Evolutionary conservation across 1,140 invertebrate genomes (phyloP), one percentile per base, ranked within the genome.

Genomic region (Lysiphlebus fabarum): DNA sequence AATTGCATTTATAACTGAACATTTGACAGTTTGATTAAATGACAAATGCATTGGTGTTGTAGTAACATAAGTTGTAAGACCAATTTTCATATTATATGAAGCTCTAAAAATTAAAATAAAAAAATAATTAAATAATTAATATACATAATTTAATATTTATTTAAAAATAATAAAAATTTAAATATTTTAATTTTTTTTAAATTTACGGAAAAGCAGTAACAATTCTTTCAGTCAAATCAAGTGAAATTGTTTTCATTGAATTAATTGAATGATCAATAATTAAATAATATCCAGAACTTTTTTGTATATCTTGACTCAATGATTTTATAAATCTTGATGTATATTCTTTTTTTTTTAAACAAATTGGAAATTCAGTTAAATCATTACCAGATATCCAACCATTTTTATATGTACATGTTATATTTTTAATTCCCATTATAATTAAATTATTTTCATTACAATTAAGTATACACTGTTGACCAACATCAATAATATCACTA

Each of bases 311-410:
- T 45, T 67, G 38, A 56, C 60, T 63, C 8, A 69, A 14, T 6
- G 66, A 64, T 53, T 53, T 42, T n/a, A 67, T 62, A 41, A 69
- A 56, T 51, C 63, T 54, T 8, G 47, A 40, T 17, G 63, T 44
- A 33, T 66, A 67, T 12, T 60, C 58, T 38, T 38, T 61, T 44
- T 41, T 63, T 63, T 66, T 57, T 37, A 71, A 53, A 62, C 70
- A 72, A 53, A 69, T 56, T 55, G 71, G 71, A 61, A 72, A 64
- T 65, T 74, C 70, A 55, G 72, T 60, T 66, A 64, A 66, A 59
- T 67, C 65, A 34, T 62, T 54, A 33, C 56, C 62, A 59, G 67
- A 64, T 6, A 57, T 59, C 68, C 70, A 71, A 7, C 67, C 64
- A 43, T 34, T 41, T 36, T 58, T 34, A 57, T 33, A 54, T 12